Percentiles rank a stretch among this genome's conserved stretches.
These are phyloP conservation scores for Pterocles gutturalis DNA, from an alignment of 2,113 vertebrate genomes.

Conservation along the genomic window DNA sequence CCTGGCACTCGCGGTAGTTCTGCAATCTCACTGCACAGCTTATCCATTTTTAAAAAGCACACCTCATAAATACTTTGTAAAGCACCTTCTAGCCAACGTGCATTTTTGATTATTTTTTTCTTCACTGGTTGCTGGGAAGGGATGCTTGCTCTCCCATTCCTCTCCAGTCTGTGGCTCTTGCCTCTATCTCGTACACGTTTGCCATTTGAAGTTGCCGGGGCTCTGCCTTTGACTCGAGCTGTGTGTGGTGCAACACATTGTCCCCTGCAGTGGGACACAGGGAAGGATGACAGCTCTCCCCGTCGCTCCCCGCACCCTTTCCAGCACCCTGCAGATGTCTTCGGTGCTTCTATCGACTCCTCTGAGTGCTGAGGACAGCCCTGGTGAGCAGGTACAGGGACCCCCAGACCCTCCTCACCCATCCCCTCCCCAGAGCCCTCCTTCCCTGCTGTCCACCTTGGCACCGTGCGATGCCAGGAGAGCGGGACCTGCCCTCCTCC, in stretches of 20 bases:
- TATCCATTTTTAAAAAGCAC: conserved; percentile 62
- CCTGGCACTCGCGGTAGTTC: background rate
- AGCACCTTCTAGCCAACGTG: conserved; percentile 52
- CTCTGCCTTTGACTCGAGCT: background rate
- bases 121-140: background rate
- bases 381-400: accelerated
- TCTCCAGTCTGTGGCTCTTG: background rate
- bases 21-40: conserved; percentile 29
- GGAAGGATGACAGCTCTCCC: background rate
- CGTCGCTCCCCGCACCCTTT: accelerated
- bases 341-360: accelerated
- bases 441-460: background rate
- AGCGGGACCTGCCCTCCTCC: background rate
- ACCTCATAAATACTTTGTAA: conserved; percentile 67
- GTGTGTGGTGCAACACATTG: accelerated
- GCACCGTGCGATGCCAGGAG: background rate
- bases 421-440: background rate
- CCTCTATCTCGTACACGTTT: background rate
- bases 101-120: conserved; percentile 2
- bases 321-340: background rate
- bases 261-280: accelerated
- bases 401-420: background rate
- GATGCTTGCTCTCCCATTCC: background rate
- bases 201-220: background rate
- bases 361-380: accelerated